Evolutionary conservation across 2,888 invertebrate species (phyloP).

Genomic region (Heterodera filipjevi): DNA sequence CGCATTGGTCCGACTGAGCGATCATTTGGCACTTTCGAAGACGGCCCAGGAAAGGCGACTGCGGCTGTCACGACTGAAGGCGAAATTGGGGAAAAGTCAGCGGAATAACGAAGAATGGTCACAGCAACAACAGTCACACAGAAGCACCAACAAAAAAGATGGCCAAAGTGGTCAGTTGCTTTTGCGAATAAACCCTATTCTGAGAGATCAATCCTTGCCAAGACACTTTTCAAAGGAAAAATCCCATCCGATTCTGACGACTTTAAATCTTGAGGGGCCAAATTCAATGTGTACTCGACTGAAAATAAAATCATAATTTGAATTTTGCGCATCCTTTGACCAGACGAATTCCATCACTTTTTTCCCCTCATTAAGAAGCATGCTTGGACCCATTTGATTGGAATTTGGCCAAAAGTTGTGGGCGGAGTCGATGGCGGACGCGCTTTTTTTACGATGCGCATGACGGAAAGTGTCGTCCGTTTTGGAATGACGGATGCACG

Average conservation of each 20-base stretch:
- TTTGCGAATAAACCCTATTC: neutral
- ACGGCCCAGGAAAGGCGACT: neutral
- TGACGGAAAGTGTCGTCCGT: conserved; percentile 52
- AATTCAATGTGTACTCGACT: too few species aligned
- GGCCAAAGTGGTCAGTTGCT: neutral
- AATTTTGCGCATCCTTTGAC: too few species aligned
- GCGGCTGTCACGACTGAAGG: neutral
- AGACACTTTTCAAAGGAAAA: too few species aligned
- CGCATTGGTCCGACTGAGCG: neutral
- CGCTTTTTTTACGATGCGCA: conserved; percentile 39
- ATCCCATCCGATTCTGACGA: too few species aligned
- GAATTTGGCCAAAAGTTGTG: conserved; percentile 49
- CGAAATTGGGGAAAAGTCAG: neutral
- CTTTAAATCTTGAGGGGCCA: too few species aligned
- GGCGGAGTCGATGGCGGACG: conserved; percentile 34
- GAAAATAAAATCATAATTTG: too few species aligned
- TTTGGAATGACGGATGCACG: conserved; percentile 60
- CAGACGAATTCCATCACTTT: too few species aligned
- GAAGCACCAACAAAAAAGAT: conserved; percentile 1
- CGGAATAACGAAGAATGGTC: neutral
- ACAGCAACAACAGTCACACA: neutral
- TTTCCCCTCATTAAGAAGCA: conserved; percentile 30
- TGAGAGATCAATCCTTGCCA: too few species aligned
- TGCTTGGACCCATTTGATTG: conserved; percentile 56
- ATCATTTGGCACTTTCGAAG: neutral